Base-by-base conservation (phyloP, 1,140 invertebrate genomes). In the Aphaenogaster ashmeadi region DNA sequence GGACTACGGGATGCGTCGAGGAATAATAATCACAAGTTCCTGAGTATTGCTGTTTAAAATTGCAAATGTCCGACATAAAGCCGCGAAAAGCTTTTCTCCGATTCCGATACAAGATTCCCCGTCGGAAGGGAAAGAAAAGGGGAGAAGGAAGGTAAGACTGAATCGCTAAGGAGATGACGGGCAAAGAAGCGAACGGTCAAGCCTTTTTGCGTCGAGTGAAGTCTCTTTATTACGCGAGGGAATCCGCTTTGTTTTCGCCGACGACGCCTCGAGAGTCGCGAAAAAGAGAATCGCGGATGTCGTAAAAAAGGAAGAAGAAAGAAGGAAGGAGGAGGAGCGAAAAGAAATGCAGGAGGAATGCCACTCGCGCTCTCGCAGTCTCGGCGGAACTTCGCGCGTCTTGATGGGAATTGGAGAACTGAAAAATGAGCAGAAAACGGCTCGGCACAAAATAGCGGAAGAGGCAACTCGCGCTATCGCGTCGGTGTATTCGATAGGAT, bases 161-260 rank as follows among this genome's bases (percentile, higher is more conserved):
- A 52, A 75, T 50, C 52, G 86, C 69, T 77, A 87, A 71, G 54
- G 50, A 87, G 66, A 81, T 80, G 52, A 58, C 67, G 38, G 52
- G 75, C 44, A 62, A 88, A 80, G 52, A 78, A 78, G 80, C 75
- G 58, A 36, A 71, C 62, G 77, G 69, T 67, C 88, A 87, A 71
- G 58, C 92, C 50, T 90, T 94, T 92, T 93, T 93, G 88, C 92
- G 77, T 81, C 86, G 71, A 38, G 88, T 47, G 72, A 91, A 90
- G 92, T 94, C 93, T 93, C 93, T 94, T 94, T 93, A 94, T 94
- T 94, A 93, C 93, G 92, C 91, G 89, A 91, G 93, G 91, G 93
- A 94, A 94, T 94, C 93, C 93, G 93, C 93, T 94, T 94, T 94
- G 93, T 94, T 94, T 93, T 92, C 88, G 79, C 84, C 93, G 89